A percentile compares a stretch with the other conserved stretches of the same genome.
Conservation (phyloP, 2,888 invertebrate genomes). For the Tetragonisca angustula region DNA sequence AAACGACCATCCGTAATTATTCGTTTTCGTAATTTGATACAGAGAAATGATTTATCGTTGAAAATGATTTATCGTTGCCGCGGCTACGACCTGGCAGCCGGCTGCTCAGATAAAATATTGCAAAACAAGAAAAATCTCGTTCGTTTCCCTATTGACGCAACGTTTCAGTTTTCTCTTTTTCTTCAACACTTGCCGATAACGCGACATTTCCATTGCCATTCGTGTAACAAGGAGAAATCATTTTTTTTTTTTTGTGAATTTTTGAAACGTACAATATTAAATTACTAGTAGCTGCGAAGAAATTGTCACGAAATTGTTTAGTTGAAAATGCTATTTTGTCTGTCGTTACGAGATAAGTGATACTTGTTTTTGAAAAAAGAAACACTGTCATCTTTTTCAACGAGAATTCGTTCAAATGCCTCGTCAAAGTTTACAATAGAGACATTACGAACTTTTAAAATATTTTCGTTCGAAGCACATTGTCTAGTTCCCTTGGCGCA, state of each 20-base stretch:
- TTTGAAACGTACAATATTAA: not conserved
- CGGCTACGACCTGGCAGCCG: not conserved
- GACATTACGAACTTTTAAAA: no score
- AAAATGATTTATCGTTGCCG: conserved; percentile 44
- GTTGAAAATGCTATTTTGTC: not conserved
- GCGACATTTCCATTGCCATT: not conserved
- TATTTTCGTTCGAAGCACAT: no score
- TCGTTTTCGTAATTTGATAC: conserved; percentile 52
- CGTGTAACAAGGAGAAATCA: not conserved
- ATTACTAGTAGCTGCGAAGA: not conserved
- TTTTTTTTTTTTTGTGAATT: not conserved
- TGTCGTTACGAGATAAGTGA: not conserved
- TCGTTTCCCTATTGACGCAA: conserved; percentile 14
- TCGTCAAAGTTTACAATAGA: no score
- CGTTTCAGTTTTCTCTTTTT: not conserved
- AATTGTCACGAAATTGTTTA: not conserved
- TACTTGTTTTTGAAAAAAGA: not conserved
- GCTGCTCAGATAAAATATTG: conserved; percentile 28
- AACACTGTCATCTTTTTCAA: no score
- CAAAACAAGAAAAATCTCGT: not conserved
- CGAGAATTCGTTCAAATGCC: no score
- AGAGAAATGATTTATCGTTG: conserved; percentile 40
- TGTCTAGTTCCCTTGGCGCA: no score
- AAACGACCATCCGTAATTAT: conserved; percentile 51
- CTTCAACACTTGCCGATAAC: not conserved